Evolutionary conservation across 64 coral and sea anemone genomes (phyloP), one percentile per base, ranked within the genome.

Genomic region (Stichodactyla helianthus): DNA sequence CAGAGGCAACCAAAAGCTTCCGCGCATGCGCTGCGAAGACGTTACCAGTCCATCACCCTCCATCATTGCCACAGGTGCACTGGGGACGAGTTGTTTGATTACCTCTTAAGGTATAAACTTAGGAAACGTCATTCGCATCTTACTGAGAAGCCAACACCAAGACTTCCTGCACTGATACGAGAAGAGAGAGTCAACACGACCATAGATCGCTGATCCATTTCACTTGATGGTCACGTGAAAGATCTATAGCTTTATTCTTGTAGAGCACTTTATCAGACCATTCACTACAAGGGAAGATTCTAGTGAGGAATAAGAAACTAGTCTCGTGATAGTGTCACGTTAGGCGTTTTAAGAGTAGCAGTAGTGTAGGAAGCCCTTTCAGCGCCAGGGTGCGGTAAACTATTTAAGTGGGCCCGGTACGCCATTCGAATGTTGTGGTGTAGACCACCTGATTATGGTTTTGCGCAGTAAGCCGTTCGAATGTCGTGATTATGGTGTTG

Each of bases 1-100:
- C 84, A 94, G 27, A 84, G 93, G 84, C 88, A 94, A 78, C 93
- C 93, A 18, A 94, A 94, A 52, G 83, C 88, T 35, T 89, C 93
- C 2, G 93, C 93, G 53, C 88, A 94, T 83, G 77, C 54, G 18
- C 85, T 92, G 1, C 84, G 90, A 22, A 54, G 57, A 64, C 85
- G 90, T 55, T 92, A 92, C 62, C 90, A 87, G 64, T 78, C 77
- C 31, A 87, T 92, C 18, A 51, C 51, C 0, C 67, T 92, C 55
- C 57, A 70, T 22, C 20, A 77, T 10, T 86, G 86, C 65, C 90
- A 85, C 25, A 86, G 90, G 53, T 92, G 85, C 28, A 92, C 90
- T 87, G 90, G 90, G 53, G 90, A 92, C 62, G 76, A 82, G 90
- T 76, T 92, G 26, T 65, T 92, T n/a, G 90, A 92, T 54, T 71